Evolutionary conservation across 1,140 invertebrate genomes (phyloP).

Genomic region (Odontomachus brunneus): DNA sequence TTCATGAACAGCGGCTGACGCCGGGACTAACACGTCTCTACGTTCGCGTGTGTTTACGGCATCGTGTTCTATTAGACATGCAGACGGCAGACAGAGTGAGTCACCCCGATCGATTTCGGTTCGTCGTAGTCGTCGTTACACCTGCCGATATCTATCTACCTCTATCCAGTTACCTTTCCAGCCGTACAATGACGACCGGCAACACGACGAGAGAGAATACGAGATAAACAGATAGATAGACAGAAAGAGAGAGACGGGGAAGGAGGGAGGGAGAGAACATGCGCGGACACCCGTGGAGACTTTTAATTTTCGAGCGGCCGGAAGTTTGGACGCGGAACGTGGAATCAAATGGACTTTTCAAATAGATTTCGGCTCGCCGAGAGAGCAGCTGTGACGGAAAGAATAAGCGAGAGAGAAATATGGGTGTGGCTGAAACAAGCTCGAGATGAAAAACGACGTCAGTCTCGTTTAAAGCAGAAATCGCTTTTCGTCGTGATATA

Average conservation of each 20-base stretch:
- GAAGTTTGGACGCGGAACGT: conserved; percentile 8
- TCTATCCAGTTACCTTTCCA: background rate
- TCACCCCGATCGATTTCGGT: conserved; percentile 67
- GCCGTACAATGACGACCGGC: conserved; percentile 9
- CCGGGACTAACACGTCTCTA: conserved; percentile 3
- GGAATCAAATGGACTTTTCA: conserved; percentile 18
- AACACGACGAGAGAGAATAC: background rate
- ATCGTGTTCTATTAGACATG: conserved; percentile 42
- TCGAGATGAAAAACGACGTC: no score
- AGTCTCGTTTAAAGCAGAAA: background rate
- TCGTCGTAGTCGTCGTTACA: conserved; percentile 27
- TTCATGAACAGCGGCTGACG: background rate
- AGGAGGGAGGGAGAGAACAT: no score
- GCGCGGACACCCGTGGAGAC: conserved; percentile 25
- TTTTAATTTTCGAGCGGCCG: conserved; percentile 47
- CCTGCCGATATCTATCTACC: conserved; percentile 19
- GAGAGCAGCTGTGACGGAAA: background rate
- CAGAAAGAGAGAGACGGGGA: no score
- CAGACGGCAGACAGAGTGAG: conserved; percentile 51
- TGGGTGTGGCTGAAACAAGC: no score
- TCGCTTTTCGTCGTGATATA: background rate
- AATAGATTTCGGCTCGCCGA: background rate
- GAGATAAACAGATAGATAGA: no score
- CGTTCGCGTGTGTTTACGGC: conserved; percentile 27
- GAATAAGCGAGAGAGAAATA: no score